Evolutionary conservation across 1,140 invertebrate species (phyloP).

Genomic region (Drosophila subpulchrella): DNA sequence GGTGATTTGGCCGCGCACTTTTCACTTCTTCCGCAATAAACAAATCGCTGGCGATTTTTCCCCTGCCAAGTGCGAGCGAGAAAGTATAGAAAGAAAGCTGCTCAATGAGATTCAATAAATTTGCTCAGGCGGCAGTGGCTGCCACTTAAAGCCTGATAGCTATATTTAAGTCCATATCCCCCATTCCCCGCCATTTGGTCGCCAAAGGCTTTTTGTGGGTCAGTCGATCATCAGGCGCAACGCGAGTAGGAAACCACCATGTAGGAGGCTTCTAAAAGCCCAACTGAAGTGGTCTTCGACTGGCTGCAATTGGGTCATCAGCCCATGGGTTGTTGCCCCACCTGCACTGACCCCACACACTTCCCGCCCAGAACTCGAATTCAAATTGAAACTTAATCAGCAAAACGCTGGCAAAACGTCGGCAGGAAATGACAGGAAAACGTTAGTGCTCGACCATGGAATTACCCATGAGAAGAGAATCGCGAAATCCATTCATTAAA

Average conservation of each 20-base stretch:
- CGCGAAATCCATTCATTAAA: not conserved
- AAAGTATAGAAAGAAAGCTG: slow-evolving; percentile 80
- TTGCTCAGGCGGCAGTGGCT: slow-evolving; percentile 61
- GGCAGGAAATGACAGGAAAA: slow-evolving; percentile 18
- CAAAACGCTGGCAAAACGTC: slow-evolving; percentile 22
- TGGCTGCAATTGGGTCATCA: slow-evolving; percentile 50
- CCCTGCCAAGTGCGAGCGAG: slow-evolving; percentile 29
- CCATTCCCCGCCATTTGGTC: not conserved
- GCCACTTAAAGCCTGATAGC: slow-evolving; percentile 78
- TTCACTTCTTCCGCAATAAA: slow-evolving; percentile 78
- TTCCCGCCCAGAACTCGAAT: slow-evolving; percentile 18
- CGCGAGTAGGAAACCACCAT: slow-evolving; percentile 28
- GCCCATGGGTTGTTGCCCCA: slow-evolving; percentile 35
- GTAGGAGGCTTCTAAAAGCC: slow-evolving; percentile 42
- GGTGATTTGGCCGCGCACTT: slow-evolving; percentile 49
- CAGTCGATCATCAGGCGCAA: slow-evolving; percentile 53
- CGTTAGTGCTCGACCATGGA: slow-evolving; percentile 16
- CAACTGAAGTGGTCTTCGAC: slow-evolving; percentile 19
- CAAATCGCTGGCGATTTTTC: slow-evolving; percentile 58
- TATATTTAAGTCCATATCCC: slow-evolving; percentile 74
- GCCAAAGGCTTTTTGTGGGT: slow-evolving; percentile 62
- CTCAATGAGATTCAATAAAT: slow-evolving; percentile 81
- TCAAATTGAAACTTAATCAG: slow-evolving; percentile 70
- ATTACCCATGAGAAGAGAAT: slow-evolving; percentile 19
- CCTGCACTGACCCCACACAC: slow-evolving; percentile 32